A percentile compares a stretch with the other conserved stretches of the same genome.
phyloP scores from a whole-genome alignment of 2,113 vertebrate species.

The Planiliza haematocheilus region DNA sequence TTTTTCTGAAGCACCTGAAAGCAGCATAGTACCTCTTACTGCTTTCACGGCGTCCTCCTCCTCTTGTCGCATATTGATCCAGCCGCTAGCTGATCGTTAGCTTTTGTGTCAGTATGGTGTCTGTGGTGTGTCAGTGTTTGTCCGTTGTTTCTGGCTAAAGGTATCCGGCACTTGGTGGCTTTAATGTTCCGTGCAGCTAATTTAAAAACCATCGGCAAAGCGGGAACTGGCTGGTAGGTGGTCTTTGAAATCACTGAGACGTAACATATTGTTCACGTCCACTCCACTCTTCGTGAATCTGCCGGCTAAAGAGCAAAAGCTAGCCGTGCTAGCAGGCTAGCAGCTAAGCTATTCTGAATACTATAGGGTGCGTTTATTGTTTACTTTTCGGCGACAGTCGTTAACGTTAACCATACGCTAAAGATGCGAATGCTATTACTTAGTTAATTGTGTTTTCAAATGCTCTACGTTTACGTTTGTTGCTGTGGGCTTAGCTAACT shows the following conservation, averaged over 20 bases:
- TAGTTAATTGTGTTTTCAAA: background rate
- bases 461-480: background rate
- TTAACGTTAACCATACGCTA: background rate
- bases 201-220: slow-evolving; percentile 84
- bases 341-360: slow-evolving; percentile 18
- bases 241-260: slow-evolving; percentile 54
- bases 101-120: slow-evolving; percentile 80
- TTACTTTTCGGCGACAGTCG: background rate
- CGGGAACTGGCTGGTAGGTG: slow-evolving; percentile 86
- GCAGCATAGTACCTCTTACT: slow-evolving; percentile 31
- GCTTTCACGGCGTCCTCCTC: slow-evolving; percentile 50
- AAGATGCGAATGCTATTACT: accelerated
- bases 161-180: slow-evolving; percentile 72
- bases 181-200: slow-evolving; percentile 87
- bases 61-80: slow-evolving; percentile 59
- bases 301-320: slow-evolving; percentile 45
- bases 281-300: slow-evolving; percentile 53
- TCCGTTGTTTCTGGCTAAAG: slow-evolving; percentile 77
- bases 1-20: slow-evolving; percentile 20
- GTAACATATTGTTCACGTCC: slow-evolving; percentile 62
- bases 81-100: slow-evolving; percentile 48
- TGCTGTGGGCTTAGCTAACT: slow-evolving; percentile 7
- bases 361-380: background rate
- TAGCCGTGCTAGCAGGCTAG: slow-evolving; percentile 54
- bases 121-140: slow-evolving; percentile 54